Evolutionary conservation across 2,888 invertebrate genomes (phyloP).

Genomic region (Macroteleia sp.): DNA sequence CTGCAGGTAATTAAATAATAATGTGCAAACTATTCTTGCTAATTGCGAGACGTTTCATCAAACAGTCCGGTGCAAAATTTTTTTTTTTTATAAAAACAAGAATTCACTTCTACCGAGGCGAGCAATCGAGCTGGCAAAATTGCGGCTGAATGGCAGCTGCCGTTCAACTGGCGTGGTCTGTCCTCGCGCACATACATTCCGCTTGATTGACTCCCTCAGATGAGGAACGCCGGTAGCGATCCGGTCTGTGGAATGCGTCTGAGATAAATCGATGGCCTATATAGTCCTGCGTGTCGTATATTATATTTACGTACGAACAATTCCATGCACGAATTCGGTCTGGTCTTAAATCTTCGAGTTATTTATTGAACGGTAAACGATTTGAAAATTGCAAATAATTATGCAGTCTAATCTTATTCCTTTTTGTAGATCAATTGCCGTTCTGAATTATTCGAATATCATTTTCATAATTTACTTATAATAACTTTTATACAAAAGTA

Average conservation of each 20-base stretch:
- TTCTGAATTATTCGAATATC: too few species aligned
- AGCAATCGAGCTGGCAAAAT: slow-evolving; percentile 46
- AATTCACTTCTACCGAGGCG: slow-evolving; percentile 45
- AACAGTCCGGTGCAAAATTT: slow-evolving; percentile 38
- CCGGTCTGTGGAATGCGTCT: slow-evolving; percentile 68
- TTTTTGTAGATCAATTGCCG: too few species aligned
- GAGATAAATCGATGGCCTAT: too few species aligned
- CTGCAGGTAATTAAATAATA: slow-evolving; percentile 43
- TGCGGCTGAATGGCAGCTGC: slow-evolving; percentile 57
- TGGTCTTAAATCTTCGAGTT: too few species aligned
- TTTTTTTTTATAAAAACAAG: slow-evolving; percentile 54
- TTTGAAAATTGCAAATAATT: too few species aligned
- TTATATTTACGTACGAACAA: too few species aligned
- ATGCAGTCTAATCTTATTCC: too few species aligned
- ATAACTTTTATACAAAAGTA: too few species aligned
- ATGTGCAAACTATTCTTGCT: slow-evolving; percentile 20
- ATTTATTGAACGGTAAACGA: too few species aligned
- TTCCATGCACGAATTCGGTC: too few species aligned
- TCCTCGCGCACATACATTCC: slow-evolving; percentile 71
- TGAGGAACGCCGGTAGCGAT: slow-evolving; percentile 68
- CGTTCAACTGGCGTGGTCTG: slow-evolving; percentile 73
- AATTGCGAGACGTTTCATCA: slow-evolving; percentile 27
- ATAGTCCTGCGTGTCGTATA: too few species aligned
- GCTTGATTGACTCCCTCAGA: slow-evolving; percentile 74
- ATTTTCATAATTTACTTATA: too few species aligned